A percentile compares a stretch with the other conserved stretches of the same genome.
These are phyloP conservation scores for Argya squamiceps DNA, from an alignment of 2,797 vertebrate species.

Conservation along the genomic window DNA sequence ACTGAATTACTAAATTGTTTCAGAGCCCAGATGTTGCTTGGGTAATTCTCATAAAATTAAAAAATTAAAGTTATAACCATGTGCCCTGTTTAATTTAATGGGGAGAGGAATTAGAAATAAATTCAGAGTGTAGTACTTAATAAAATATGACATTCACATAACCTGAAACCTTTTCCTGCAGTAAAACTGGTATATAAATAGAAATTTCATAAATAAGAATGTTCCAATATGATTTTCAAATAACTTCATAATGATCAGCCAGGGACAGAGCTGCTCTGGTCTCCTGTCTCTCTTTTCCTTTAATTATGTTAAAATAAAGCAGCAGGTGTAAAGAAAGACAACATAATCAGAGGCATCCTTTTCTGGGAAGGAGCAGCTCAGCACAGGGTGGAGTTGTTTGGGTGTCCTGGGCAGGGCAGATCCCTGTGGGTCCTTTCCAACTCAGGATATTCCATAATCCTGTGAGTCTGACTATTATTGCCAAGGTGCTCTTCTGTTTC, in stretches of 20 bases:
- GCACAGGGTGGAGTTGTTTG: neutral
- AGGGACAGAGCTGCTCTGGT: neutral
- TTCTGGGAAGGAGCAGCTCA: neutral
- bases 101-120: constrained; percentile 62
- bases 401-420: neutral
- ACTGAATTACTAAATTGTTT: constrained; percentile 61
- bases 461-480: neutral
- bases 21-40: constrained; percentile 62
- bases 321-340: neutral
- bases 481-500: neutral
- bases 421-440: neutral
- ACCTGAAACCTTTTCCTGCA: constrained; percentile 31
- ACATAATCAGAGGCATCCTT: neutral
- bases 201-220: constrained; percentile 1
- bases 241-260: neutral
- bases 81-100: constrained; percentile 63
- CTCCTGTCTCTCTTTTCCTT: neutral
- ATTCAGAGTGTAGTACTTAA: constrained; percentile 25
- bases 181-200: constrained; percentile 14
- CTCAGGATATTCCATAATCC: no score
- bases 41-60: constrained; percentile 73
- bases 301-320: neutral
- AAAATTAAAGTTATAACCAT: constrained; percentile 68
- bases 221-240: neutral
- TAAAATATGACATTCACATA: constrained; percentile 62